Percentiles rank a stretch among this genome's conserved stretches.
Evolutionary conservation across 2,797 vertebrate species (phyloP).

Genomic region (Arrhamphus sclerolepis): DNA sequence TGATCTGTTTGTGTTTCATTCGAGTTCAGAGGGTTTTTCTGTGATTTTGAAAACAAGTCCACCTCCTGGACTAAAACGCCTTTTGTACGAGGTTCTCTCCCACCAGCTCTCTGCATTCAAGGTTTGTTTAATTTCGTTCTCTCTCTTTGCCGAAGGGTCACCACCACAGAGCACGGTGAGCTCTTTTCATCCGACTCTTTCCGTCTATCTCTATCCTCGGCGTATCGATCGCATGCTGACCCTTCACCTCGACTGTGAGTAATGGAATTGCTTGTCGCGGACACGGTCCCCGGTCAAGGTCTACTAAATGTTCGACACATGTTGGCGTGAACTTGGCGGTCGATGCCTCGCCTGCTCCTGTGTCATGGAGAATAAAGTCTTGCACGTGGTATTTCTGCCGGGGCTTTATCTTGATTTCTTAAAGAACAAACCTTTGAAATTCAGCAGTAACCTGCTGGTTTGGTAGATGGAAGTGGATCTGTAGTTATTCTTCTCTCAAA

Average conservation of each 20-base stretch:
- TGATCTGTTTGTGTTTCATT: no score
- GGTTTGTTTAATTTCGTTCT: slow-evolving; percentile 32
- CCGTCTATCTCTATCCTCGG: slow-evolving; percentile 49
- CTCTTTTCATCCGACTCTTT: slow-evolving; percentile 46
- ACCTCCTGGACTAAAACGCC: slow-evolving; percentile 6
- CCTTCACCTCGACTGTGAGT: slow-evolving; percentile 63
- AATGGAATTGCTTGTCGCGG: slow-evolving; percentile 72
- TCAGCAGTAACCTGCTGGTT: slow-evolving; percentile 6
- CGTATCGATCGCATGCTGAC: slow-evolving; percentile 62
- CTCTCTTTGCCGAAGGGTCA: slow-evolving; percentile 35
- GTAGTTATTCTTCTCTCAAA: not conserved
- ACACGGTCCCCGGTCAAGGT: slow-evolving; percentile 71
- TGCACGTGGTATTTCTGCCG: slow-evolving; percentile 36
- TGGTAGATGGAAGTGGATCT: slow-evolving; percentile 3
- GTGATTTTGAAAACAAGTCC: not conserved
- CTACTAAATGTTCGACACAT: slow-evolving; percentile 57
- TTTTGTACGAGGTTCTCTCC: slow-evolving; percentile 11
- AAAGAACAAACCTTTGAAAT: slow-evolving; percentile 50
- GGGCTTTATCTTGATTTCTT: slow-evolving; percentile 35
- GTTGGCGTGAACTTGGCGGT: slow-evolving; percentile 52
- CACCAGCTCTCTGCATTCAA: slow-evolving; percentile 26
- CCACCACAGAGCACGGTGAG: slow-evolving; percentile 22
- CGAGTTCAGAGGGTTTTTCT: no score
- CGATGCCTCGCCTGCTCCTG: slow-evolving; percentile 47
- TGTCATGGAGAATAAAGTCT: slow-evolving; percentile 42